Percentiles rank a stretch among this genome's conserved stretches.
phyloP scores from a whole-genome alignment of 2,113 vertebrate species.

The Pituophis catenifer region DNA sequence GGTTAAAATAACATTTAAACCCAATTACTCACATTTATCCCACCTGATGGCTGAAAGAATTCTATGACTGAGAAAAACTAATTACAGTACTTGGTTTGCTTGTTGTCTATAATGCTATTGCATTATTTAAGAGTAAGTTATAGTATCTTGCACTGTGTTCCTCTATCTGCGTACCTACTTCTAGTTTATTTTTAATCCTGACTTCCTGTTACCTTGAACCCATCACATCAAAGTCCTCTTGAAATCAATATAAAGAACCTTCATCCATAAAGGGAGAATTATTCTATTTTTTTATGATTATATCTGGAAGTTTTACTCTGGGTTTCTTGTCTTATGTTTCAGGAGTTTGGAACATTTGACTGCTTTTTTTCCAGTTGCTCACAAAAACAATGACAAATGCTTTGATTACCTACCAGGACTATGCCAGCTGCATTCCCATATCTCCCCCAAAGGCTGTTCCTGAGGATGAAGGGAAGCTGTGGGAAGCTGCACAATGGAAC shows the following conservation, averaged over 20 bases:
- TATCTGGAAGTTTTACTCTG: not conserved
- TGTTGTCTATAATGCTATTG: not conserved
- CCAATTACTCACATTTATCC: slow-evolving; percentile 34
- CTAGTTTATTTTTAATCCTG: not conserved
- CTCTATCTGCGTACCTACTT: not conserved
- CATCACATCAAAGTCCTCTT: not conserved
- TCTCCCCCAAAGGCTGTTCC: not conserved
- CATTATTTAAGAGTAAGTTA: not conserved
- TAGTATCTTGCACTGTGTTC: not conserved
- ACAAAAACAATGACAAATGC: not conserved
- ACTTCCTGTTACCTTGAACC: not conserved
- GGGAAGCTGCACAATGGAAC: not conserved
- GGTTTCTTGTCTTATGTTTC: not conserved
- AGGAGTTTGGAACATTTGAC: not conserved
- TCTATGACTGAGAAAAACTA: not conserved
- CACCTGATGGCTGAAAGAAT: slow-evolving; percentile 30
- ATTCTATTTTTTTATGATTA: not conserved
- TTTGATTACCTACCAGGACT: not conserved
- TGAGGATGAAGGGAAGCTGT: not conserved
- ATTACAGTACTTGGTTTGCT: not conserved
- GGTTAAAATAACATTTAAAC: slow-evolving; percentile 49
- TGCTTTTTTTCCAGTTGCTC: not conserved
- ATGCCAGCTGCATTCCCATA: not conserved
- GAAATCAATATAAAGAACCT: not conserved
- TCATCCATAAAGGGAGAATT: not conserved